phyloP scores from a whole-genome alignment of 2,113 vertebrate genomes.

The Rhipidura dahli region DNA sequence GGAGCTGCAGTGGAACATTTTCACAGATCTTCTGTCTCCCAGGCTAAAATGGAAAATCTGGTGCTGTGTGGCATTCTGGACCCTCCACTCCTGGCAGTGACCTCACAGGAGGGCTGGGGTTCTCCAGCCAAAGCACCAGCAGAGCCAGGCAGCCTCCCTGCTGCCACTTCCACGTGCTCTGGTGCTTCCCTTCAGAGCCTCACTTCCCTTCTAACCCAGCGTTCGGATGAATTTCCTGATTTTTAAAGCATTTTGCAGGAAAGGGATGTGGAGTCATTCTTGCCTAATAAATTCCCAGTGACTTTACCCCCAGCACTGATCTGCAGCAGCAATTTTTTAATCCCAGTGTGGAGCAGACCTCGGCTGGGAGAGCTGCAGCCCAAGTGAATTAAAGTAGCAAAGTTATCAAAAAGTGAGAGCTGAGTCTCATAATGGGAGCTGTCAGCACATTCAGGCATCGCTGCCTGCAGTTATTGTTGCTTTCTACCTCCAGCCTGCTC shows the following conservation, averaged over 20 bases:
- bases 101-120: neutral
- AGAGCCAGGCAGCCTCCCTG: neutral
- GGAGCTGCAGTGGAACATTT: neutral
- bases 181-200: neutral
- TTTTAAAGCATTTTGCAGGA: neutral
- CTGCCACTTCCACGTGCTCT: neutral
- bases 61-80: neutral
- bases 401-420: constrained; percentile 44
- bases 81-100: neutral
- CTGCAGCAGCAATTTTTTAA: neutral
- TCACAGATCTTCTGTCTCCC: neutral
- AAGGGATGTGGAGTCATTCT: neutral
- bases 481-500: constrained; percentile 10
- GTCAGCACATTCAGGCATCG: constrained; percentile 4
- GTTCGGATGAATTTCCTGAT: neutral
- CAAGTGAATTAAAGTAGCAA: constrained; percentile 3
- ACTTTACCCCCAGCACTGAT: neutral
- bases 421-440: neutral
- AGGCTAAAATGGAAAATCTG: neutral
- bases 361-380: neutral
- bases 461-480: neutral
- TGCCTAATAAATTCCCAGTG: neutral
- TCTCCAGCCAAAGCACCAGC: neutral
- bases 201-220: neutral
- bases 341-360: neutral